A percentile compares a stretch with the other conserved stretches of the same genome.
Evolutionary conservation across 1,140 invertebrate species (phyloP).

Genomic region (Drosophila tristis): DNA sequence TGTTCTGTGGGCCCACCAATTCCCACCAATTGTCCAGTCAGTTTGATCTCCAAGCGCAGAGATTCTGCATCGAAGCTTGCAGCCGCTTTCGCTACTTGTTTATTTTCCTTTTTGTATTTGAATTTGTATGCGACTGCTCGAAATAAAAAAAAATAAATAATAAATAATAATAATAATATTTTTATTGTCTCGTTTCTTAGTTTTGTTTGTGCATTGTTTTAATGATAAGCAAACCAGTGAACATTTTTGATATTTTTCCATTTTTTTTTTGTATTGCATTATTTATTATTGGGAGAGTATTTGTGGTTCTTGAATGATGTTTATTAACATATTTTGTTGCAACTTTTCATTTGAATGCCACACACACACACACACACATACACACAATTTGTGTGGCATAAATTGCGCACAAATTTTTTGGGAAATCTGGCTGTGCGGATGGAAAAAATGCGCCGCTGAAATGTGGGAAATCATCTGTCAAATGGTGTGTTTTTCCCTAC

Average conservation of each 20-base stretch:
- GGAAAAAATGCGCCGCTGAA: conserved; percentile 34
- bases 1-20: not conserved
- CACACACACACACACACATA: conserved; percentile 34
- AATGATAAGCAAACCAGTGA: too few species aligned
- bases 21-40: not conserved
- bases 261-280: too few species aligned
- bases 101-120: too few species aligned
- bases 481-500: not conserved
- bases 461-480: conserved; percentile 69
- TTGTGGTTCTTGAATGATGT: conserved; percentile 12
- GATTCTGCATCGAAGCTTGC: too few species aligned
- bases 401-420: conserved; percentile 44
- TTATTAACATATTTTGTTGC: not conserved
- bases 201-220: too few species aligned
- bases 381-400: conserved; percentile 38
- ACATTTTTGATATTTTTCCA: too few species aligned
- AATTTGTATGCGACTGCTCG: too few species aligned
- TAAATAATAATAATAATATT: too few species aligned
- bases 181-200: too few species aligned
- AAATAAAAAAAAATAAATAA: too few species aligned
- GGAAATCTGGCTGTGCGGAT: conserved; percentile 22
- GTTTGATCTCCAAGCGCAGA: not conserved
- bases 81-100: too few species aligned
- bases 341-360: conserved; percentile 51
- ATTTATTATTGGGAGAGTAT: conserved; percentile 9